phyloP scores from a whole-genome alignment of 2,113 vertebrate species.

The Prunella himalayana region DNA sequence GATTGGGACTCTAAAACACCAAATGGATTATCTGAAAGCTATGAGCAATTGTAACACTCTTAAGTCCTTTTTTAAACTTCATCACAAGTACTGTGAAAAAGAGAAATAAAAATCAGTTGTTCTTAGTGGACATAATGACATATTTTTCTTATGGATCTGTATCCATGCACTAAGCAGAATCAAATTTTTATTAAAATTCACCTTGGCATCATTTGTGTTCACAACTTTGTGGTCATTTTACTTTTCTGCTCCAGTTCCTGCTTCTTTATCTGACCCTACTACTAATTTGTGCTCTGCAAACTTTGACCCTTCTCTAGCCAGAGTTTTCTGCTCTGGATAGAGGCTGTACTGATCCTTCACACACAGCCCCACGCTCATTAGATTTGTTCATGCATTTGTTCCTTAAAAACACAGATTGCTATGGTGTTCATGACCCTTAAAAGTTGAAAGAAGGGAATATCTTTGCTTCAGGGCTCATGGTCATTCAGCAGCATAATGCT shows the following conservation, averaged over 20 bases:
- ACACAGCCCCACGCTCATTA: not conserved
- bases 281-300: not conserved
- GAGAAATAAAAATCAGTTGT: not conserved
- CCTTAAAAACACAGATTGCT: not conserved
- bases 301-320: not conserved
- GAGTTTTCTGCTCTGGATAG: not conserved
- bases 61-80: not conserved
- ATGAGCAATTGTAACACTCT: not conserved
- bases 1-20: not conserved
- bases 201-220: slow-evolving; percentile 4
- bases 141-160: not conserved
- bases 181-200: slow-evolving; percentile 48
- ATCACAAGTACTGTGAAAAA: not conserved
- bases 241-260: not conserved
- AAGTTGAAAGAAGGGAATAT: not conserved
- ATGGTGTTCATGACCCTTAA: not conserved
- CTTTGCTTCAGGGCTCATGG: not conserved
- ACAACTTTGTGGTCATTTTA: not conserved
- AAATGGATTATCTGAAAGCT: not conserved
- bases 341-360: not conserved
- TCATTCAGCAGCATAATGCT: not conserved
- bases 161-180: not conserved
- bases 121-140: not conserved
- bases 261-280: not conserved
- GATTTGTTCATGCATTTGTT: not conserved